Evolutionary conservation across 1,140 invertebrate species (phyloP).

Genomic region (Apolygus lucorum): DNA sequence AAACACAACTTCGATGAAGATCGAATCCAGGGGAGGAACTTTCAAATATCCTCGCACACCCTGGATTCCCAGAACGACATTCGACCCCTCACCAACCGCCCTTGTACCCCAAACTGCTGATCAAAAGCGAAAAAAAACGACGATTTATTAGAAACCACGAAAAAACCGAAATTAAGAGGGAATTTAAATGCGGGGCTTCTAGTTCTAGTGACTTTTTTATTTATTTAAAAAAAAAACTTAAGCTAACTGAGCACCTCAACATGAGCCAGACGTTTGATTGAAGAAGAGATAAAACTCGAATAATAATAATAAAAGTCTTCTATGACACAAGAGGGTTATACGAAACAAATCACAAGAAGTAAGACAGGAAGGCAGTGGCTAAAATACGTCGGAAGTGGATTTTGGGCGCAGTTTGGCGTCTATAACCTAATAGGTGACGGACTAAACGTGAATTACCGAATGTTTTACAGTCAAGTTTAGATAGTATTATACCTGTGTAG

Average conservation of each 20-base stretch:
- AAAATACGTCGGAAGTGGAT: not conserved
- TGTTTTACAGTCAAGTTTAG: not conserved
- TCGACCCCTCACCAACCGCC: too few relatives aligned
- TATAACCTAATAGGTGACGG: too few relatives aligned
- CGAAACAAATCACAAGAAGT: not conserved
- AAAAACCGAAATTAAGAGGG: not conserved
- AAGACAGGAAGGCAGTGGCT: not conserved
- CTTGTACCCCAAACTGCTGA: not conserved
- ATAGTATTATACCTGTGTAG: not conserved
- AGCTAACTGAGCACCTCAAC: not conserved
- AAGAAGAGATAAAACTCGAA: not conserved
- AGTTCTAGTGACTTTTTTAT: slow-evolving; percentile 6
- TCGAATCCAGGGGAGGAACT: not conserved
- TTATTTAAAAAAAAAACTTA: not conserved
- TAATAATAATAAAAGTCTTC: not conserved
- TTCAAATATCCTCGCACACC: not conserved
- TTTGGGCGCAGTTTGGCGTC: not conserved
- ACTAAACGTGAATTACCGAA: too few relatives aligned
- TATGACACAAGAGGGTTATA: not conserved
- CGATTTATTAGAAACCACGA: not conserved
- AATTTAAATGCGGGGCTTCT: not conserved
- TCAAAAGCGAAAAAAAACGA: not conserved
- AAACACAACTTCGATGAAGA: slow-evolving; percentile 1
- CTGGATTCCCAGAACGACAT: not conserved
- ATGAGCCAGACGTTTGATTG: slow-evolving; percentile 7